Conservation (phyloP, 2,113 vertebrate species). For the Suncus etruscus region DNA sequence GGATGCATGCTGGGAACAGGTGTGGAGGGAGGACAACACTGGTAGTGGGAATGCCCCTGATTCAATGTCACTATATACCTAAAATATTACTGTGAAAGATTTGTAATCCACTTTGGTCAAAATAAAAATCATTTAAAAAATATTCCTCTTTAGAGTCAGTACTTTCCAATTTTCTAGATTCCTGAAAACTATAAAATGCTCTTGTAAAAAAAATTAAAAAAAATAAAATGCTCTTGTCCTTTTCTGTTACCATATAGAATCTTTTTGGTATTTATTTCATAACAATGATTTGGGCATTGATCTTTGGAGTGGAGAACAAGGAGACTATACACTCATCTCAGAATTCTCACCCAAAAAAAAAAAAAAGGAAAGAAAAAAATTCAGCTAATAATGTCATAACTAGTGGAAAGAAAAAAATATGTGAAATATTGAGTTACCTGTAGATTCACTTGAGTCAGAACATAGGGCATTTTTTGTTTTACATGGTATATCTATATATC, state of each 20-base stretch:
- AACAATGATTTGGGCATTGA: neutral
- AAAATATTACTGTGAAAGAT: no score
- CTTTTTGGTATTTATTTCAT: neutral
- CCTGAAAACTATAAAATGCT: neutral
- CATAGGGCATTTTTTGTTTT: no score
- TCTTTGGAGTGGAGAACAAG: neutral
- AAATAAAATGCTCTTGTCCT: neutral
- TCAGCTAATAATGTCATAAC: no score
- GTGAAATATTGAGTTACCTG: neutral
- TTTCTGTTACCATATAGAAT: neutral
- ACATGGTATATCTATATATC: no score
- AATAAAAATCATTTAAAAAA: neutral
- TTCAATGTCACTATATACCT: no score
- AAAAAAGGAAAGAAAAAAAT: neutral
- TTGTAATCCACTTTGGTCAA: no score
- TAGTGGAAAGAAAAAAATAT: no score
- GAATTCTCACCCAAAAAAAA: slow-evolving; percentile 20
- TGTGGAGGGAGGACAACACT: no score
- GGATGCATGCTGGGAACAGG: no score
- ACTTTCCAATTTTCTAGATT: neutral
- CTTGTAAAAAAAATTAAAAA: neutral
- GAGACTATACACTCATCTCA: neutral
- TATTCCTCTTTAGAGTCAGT: neutral
- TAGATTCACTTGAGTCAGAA: slow-evolving; percentile 8
- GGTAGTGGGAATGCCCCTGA: no score